Evolutionary conservation across 2,113 vertebrate species (phyloP), one percentile per base, ranked within the genome.

Genomic region (Numenius arquata): DNA sequence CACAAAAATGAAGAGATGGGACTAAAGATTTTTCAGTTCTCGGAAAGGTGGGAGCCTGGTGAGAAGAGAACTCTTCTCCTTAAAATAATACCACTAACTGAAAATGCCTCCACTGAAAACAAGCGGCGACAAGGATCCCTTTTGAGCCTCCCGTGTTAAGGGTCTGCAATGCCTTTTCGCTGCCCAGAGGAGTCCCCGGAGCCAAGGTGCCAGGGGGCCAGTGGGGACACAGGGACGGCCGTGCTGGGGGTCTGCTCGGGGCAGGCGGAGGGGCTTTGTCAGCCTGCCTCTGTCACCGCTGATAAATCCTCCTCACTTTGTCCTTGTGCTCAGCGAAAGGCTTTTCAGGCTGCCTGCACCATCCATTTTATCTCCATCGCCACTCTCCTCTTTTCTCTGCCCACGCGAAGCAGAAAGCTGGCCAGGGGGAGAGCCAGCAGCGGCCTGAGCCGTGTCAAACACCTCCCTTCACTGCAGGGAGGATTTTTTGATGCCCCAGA

Each of bases 401-500:
- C 90, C 84, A 79, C 82, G 52, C 41, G 17, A 12, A 47, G 93
- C 74, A 76, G 85, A 62, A 67, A 78, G 86, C 85, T 88, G 29
- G 2, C 53, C 12, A 6, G 85, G 68, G 89, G 89, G 73, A 78
- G 89, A 63, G 81, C 34, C 90, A 96, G 95, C 25, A 16, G 81
- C 6, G 1, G 84, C 75, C 75, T 87, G 78, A 88, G 61, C 83
- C 63, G 70, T 83, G 81, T 94, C 93, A 96, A 59, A 92, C 67
- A 55, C 73, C 83, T 85, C 84, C 1, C 0, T 58, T 90, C 91
- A 61, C 78, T 76, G 82, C 73, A 77, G 90, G 79, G 87, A 85
- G 75, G 55, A 55, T 5, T 53, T 90, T 89, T 59, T 78, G 93
- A 90, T 96, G 95, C 75, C 67, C 92, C 86, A 95, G 82, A 73